Conservation (phyloP, 2,888 invertebrate species). For the Odontocolon sp. region DNA sequence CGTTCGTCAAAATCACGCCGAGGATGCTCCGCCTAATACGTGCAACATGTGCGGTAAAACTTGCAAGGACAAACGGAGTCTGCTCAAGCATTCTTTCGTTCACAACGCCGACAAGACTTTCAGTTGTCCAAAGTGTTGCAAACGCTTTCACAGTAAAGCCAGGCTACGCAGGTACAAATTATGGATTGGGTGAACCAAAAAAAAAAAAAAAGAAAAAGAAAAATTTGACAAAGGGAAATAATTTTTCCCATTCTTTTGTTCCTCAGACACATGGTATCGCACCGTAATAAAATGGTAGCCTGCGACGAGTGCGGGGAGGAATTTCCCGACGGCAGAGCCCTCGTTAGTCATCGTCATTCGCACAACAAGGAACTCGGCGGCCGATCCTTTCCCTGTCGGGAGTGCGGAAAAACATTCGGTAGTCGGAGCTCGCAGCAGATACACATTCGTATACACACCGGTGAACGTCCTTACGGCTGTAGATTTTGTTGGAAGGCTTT, state of each 20-base stretch:
- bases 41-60: constrained; percentile 86
- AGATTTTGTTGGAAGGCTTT: constrained; percentile 95
- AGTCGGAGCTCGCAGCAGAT: constrained; percentile 93
- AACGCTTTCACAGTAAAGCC: constrained; percentile 88
- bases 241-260: constrained; percentile 2
- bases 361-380: constrained; percentile 83
- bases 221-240: background rate
- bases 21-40: constrained; percentile 85
- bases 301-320: constrained; percentile 88
- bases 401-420: constrained; percentile 93
- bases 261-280: constrained; percentile 86
- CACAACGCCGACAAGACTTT: constrained; percentile 86
- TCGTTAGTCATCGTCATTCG: constrained; percentile 88
- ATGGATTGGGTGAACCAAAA: background rate
- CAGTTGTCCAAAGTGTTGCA: constrained; percentile 86
- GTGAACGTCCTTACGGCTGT: constrained; percentile 92
- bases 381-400: constrained; percentile 90
- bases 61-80: constrained; percentile 86
- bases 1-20: constrained; percentile 84
- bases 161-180: constrained; percentile 79
- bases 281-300: constrained; percentile 86
- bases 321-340: constrained; percentile 86
- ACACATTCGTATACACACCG: constrained; percentile 92
- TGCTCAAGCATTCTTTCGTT: constrained; percentile 87
- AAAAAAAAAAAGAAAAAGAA: background rate